phyloP scores from a whole-genome alignment of 2,888 invertebrate species.

The Drosophila robusta region DNA sequence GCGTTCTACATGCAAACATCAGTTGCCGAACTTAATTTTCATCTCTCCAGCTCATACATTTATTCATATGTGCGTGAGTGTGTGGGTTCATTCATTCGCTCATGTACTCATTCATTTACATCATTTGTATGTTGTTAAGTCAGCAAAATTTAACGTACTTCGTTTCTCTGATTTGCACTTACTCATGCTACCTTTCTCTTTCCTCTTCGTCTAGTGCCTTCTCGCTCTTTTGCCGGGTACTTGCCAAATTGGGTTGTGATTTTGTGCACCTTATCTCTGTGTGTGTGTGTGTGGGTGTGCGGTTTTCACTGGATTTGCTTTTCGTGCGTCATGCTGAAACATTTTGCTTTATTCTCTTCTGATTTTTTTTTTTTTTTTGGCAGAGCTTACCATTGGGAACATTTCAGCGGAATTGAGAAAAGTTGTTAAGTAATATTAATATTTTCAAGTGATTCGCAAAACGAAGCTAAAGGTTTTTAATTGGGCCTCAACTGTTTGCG shows the following conservation, averaged over 20 bases:
- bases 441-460: constrained; percentile 70
- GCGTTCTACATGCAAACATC: constrained; percentile 79
- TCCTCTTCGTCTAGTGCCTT: background rate
- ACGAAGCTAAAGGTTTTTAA: constrained; percentile 54
- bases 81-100: constrained; percentile 55
- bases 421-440: constrained; percentile 65
- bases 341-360: constrained; percentile 13
- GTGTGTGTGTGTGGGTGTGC: constrained; percentile 8
- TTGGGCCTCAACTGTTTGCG: constrained; percentile 26
- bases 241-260: constrained; percentile 61
- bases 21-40: constrained; percentile 50
- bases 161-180: constrained; percentile 70
- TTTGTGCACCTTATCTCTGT: constrained; percentile 44
- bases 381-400: constrained; percentile 1
- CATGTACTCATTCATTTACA: constrained; percentile 77
- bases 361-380: constrained; percentile 8
- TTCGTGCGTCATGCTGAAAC: constrained; percentile 34
- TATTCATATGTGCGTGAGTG: constrained; percentile 62
- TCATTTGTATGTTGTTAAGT: constrained; percentile 81
- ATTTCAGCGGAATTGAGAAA: constrained; percentile 14
- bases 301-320: constrained; percentile 48
- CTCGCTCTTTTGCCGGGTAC: constrained; percentile 13
- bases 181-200: constrained; percentile 35
- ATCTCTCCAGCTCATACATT: constrained; percentile 62
- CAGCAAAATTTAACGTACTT: constrained; percentile 77